phyloP scores from a whole-genome alignment of 2,888 invertebrate species.

The Monoplex corrugatus region DNA sequence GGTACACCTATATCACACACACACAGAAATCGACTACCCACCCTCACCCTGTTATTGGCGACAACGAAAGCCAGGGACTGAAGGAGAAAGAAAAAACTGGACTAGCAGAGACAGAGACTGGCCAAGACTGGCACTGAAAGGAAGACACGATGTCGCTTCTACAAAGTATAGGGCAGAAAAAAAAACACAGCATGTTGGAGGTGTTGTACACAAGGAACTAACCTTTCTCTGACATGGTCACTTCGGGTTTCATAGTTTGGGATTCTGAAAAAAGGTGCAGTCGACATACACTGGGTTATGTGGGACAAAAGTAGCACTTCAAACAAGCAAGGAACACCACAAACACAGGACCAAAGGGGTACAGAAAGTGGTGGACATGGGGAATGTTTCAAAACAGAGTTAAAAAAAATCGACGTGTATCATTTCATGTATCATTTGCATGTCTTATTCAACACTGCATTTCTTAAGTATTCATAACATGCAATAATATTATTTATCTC shows the following conservation, averaged over 20 bases:
- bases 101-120: not conserved
- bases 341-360: too few relatives aligned
- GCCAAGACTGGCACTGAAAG: not conserved
- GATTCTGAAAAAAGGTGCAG: conserved; percentile 42
- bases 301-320: not conserved
- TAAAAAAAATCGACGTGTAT: too few relatives aligned
- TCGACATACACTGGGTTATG: not conserved
- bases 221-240: conserved; percentile 49
- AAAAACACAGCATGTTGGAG: not conserved
- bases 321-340: too few relatives aligned
- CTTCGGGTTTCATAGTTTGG: conserved; percentile 46
- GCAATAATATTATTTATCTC: too few relatives aligned
- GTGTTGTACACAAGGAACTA: conserved; percentile 14
- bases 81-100: too few relatives aligned
- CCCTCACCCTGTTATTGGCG: not conserved
- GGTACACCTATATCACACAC: too few relatives aligned
- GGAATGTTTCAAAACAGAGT: too few relatives aligned
- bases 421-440: too few relatives aligned
- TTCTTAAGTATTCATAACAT: too few relatives aligned
- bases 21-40: not conserved
- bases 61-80: conserved; percentile 3
- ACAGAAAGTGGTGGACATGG: too few relatives aligned
- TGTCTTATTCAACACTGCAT: too few relatives aligned
- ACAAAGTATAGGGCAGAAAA: too few relatives aligned
- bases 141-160: not conserved